These are phyloP conservation scores for Eurypyga helias DNA, from an alignment of 2,113 vertebrate species.

Conservation along the genomic window DNA sequence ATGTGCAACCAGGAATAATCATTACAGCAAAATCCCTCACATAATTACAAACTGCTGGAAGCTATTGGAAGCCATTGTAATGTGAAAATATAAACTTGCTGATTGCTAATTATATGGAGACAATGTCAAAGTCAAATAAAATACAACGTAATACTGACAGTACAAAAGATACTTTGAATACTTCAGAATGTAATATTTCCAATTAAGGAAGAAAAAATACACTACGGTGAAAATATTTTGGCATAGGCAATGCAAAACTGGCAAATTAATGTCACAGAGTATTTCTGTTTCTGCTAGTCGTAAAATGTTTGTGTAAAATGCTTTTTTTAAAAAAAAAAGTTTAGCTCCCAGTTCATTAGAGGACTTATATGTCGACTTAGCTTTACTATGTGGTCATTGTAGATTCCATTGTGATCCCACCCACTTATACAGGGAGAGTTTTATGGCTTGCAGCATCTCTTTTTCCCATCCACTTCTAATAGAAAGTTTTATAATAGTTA, in stretches of 20 bases:
- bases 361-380: neutral
- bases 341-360: neutral
- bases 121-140: conserved; percentile 22
- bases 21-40: neutral
- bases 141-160: neutral
- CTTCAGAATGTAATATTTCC: neutral
- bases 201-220: conserved; percentile 36
- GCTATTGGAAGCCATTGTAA: conserved; percentile 3
- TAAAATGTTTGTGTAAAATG: neutral
- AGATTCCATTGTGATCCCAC: neutral
- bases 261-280: neutral
- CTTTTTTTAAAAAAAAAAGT: neutral
- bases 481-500: neutral
- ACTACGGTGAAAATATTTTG: conserved; percentile 24
- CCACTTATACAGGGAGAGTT: neutral
- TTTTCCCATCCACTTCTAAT: neutral
- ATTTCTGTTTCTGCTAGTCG: neutral
- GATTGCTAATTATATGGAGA: conserved; percentile 36
- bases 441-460: neutral
- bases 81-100: conserved; percentile 34
- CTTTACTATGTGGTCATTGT: neutral
- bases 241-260: neutral
- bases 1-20: neutral
- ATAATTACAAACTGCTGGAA: conserved; percentile 31
- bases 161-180: conserved; percentile 7